Evolutionary conservation across 92 coral and sea anemone species (phyloP).

Genomic region (Pocillopora grandis): DNA sequence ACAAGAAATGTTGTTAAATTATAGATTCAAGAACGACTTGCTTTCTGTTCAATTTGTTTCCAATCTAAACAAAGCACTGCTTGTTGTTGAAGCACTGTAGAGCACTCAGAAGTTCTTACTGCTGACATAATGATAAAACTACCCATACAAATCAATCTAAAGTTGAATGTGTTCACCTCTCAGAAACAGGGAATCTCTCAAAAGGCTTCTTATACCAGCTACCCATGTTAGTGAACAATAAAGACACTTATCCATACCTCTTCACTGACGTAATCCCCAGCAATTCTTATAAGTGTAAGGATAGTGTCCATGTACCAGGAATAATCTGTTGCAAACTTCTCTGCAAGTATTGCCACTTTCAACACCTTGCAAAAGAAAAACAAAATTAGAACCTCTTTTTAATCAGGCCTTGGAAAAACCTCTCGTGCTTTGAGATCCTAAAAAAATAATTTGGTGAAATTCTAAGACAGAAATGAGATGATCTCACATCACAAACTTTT

Average conservation of each 20-base stretch:
- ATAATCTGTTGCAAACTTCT: constrained; percentile 96
- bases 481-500: too few species aligned
- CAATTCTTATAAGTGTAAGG: constrained; percentile 85
- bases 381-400: not conserved
- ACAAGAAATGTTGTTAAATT: not conserved
- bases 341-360: constrained; percentile 93
- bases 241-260: constrained; percentile 53
- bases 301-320: constrained; percentile 98
- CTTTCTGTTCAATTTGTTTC: too few species aligned
- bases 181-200: too few species aligned
- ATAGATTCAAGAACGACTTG: too few species aligned
- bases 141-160: not conserved
- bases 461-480: too few species aligned
- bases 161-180: not conserved
- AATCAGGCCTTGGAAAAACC: not conserved
- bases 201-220: not conserved
- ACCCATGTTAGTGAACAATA: not conserved
- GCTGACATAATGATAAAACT: not conserved
- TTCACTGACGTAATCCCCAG: constrained; percentile 98
- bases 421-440: too few species aligned
- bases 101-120: too few species aligned
- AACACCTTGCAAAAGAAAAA: constrained; percentile 64
- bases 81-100: too few species aligned
- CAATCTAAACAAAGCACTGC: too few species aligned
- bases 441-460: too few species aligned